Base-by-base conservation (phyloP, 2,113 vertebrate genomes). In the Ciconia stormi region DNA sequence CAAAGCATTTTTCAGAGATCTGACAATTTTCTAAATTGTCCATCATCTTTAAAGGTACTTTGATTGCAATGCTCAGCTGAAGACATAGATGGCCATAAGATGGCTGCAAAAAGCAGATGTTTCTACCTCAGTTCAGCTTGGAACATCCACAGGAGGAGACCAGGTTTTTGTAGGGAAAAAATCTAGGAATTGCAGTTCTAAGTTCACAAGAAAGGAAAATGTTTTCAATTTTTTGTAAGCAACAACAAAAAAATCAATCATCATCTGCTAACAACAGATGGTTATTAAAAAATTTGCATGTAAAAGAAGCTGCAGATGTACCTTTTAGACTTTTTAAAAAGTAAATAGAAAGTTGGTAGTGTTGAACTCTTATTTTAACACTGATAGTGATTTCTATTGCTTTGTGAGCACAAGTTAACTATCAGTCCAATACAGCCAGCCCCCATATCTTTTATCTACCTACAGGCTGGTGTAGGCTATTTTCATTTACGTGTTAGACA, bases 1-100 rank as follows among this genome's bases (percentile, higher is more conserved):
- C 55, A 79, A 95, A 97, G 94, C 72, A 90, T 96, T 97, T 96
- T 79, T 87, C 90, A 96, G 67, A 83, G 90, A 95, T 95, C 86
- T 95, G 92, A 95, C 92, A 91, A 93, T 95, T 95, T 96, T 94
- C 88, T 91, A 97, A 96, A 96, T 97, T 96, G 93, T 95, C 89
- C 81, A 83, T 97, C 89, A 92, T 95, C 87, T 95, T 94, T 97
- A 95, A 93, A 82, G 40, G 79, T 87, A 70, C 71, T 87, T 90
- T 97, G 96, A 95, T 97, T 97, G 93, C 69, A 89, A 87, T 0
- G 0, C 65, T 86, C 71, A 29, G 55, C 30, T 40, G 66, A 87
- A 90, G 74, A 74, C 72, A 71, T n/a, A 81, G 88, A 84, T 77
- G 65, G 40, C 21, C 36, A 40, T 38, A 66, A 97, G 47, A 82